Percentiles rank a stretch among this genome's conserved stretches.
These are phyloP conservation scores for Amorpha juglandis DNA, from an alignment of 2,888 invertebrate genomes.

Conservation along the genomic window DNA sequence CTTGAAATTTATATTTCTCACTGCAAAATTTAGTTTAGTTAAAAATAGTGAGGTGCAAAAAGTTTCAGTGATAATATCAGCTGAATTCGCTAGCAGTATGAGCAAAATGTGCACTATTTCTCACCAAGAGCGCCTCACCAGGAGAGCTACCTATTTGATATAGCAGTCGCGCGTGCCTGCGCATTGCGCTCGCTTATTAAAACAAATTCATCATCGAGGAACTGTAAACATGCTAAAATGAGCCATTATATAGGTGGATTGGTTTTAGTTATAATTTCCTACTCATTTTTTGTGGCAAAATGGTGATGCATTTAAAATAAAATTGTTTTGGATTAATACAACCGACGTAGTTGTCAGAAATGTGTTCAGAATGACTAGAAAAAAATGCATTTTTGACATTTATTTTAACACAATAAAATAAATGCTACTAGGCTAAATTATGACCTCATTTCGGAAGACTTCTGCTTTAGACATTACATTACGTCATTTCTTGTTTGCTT, in stretches of 20 bases:
- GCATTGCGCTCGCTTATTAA: slow-evolving; percentile 54
- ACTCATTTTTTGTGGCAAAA: neutral
- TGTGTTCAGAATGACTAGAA: neutral
- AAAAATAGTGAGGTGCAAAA: slow-evolving; percentile 6
- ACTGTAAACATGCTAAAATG: slow-evolving; percentile 11
- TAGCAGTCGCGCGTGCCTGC: slow-evolving; percentile 46
- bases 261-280: neutral
- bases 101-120: slow-evolving; percentile 13
- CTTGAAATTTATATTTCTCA: neutral
- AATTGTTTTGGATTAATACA: neutral
- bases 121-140: neutral
- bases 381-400: no score
- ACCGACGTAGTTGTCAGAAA: neutral
- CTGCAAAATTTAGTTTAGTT: slow-evolving; percentile 2
- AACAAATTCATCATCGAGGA: slow-evolving; percentile 60
- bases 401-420: no score
- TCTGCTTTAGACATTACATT: neutral
- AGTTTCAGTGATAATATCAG: neutral
- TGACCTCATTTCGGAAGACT: neutral
- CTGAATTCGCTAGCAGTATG: slow-evolving; percentile 11
- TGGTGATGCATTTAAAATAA: neutral
- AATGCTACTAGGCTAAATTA: no score
- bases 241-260: neutral
- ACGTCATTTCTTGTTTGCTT: neutral
- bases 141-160: slow-evolving; percentile 1